phyloP scores from a whole-genome alignment of 1,140 invertebrate genomes.

The Zaprionus ornatus region DNA sequence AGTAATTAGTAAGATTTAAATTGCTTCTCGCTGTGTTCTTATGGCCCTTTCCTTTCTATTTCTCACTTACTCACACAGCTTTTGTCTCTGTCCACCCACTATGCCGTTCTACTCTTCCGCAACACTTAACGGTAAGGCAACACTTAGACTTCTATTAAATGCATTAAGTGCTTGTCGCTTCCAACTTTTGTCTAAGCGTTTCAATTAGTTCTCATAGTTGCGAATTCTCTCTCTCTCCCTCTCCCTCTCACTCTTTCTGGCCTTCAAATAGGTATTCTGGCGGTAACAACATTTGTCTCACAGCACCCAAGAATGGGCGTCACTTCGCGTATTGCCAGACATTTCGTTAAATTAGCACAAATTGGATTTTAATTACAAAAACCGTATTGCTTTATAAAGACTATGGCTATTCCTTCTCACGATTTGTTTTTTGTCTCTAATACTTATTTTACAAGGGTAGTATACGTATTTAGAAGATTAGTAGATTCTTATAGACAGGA shows the following conservation, averaged over 20 bases:
- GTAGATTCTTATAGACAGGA: too few relatives aligned
- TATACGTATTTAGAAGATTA: too few relatives aligned
- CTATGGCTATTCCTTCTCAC: background rate
- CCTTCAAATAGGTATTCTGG: slow-evolving; percentile 32
- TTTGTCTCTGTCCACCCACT: background rate
- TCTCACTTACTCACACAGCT: background rate
- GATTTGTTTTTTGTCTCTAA: background rate
- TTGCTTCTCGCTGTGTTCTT: slow-evolving; percentile 64
- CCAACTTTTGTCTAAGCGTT: slow-evolving; percentile 75
- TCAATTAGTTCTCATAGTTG: slow-evolving; percentile 77
- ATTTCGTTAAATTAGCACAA: slow-evolving; percentile 66
- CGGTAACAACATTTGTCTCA: slow-evolving; percentile 43
- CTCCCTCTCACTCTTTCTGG: background rate
- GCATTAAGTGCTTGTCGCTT: slow-evolving; percentile 77
- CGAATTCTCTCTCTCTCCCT: slow-evolving; percentile 20
- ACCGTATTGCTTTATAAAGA: background rate
- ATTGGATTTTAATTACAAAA: slow-evolving; percentile 68
- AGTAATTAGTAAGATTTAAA: slow-evolving; percentile 84
- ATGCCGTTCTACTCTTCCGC: slow-evolving; percentile 1
- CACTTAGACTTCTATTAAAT: slow-evolving; percentile 75
- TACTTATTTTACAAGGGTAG: too few relatives aligned
- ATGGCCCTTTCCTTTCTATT: background rate
- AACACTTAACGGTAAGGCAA: slow-evolving; percentile 46
- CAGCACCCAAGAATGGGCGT: background rate
- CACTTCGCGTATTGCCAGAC: slow-evolving; percentile 46